A percentile compares a stretch with the other conserved stretches of the same genome.
These are phyloP conservation scores for Nephrotoma guestfalica DNA, from an alignment of 2,888 invertebrate genomes.

Conservation along the genomic window DNA sequence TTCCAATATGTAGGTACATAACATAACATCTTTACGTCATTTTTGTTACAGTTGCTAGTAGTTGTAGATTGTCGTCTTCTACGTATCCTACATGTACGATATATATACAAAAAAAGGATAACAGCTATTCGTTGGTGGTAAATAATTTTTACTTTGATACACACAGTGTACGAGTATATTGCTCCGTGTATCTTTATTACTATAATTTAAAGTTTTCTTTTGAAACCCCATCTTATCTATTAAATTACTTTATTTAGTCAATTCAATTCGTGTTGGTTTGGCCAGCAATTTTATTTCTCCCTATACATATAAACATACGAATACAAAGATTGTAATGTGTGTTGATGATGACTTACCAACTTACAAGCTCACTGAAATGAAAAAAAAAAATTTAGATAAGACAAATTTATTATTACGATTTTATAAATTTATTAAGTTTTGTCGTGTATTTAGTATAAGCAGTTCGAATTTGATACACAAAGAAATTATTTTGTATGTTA, in stretches of 20 bases:
- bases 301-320: neutral
- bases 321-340: neutral
- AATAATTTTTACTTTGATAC: neutral
- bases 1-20: neutral
- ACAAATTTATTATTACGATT: neutral
- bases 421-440: neutral
- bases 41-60: neutral
- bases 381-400: neutral
- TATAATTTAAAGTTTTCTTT: neutral
- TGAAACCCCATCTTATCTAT: neutral
- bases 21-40: neutral
- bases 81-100: neutral
- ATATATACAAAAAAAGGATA: neutral
- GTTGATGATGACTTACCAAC: neutral
- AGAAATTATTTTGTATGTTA: neutral
- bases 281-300: neutral
- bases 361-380: neutral
- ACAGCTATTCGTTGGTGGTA: conserved; percentile 1
- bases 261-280: neutral
- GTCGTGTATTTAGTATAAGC: neutral
- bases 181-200: neutral
- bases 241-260: neutral
- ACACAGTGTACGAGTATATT: neutral
- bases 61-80: neutral
- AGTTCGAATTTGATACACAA: neutral